These are phyloP conservation scores for Mechanitis mazaeus DNA, from an alignment of 2,888 invertebrate genomes.

Conservation along the genomic window DNA sequence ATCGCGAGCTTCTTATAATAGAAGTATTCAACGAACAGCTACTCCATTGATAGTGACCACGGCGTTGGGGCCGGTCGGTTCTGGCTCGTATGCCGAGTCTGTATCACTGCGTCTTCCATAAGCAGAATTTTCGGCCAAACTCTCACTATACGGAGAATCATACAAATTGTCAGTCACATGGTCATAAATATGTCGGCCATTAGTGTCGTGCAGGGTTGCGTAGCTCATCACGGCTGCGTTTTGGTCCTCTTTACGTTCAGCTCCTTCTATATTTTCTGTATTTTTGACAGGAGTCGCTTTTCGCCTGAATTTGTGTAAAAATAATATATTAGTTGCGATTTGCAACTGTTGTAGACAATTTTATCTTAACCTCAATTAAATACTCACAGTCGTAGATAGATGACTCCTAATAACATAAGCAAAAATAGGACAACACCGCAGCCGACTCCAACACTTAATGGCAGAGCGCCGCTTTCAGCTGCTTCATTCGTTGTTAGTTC, in stretches of 20 bases:
- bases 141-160: conserved; percentile 84
- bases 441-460: conserved; percentile 89
- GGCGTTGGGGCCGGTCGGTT: conserved; percentile 77
- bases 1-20: conserved; percentile 10
- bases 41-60: conserved; percentile 93
- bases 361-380: conserved; percentile 1
- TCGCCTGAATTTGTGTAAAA: conserved; percentile 70
- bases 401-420: conserved; percentile 84
- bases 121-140: conserved; percentile 62
- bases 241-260: conserved; percentile 89
- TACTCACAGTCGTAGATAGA: conserved; percentile 89
- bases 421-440: conserved; percentile 88
- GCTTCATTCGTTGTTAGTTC: conserved; percentile 83
- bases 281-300: conserved; percentile 92
- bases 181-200: conserved; percentile 72
- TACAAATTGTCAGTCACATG: conserved; percentile 82
- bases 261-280: conserved; percentile 91
- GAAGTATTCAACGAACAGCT: conserved; percentile 82
- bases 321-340: background rate
- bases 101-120: conserved; percentile 68
- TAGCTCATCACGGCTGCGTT: conserved; percentile 94
- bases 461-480: conserved; percentile 83
- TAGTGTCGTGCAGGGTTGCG: conserved; percentile 85
- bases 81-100: conserved; percentile 79
- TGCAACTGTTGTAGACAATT: conserved; percentile 1